Base-by-base conservation (phyloP, 2,113 vertebrate species). In the Alethe castanea region DNA sequence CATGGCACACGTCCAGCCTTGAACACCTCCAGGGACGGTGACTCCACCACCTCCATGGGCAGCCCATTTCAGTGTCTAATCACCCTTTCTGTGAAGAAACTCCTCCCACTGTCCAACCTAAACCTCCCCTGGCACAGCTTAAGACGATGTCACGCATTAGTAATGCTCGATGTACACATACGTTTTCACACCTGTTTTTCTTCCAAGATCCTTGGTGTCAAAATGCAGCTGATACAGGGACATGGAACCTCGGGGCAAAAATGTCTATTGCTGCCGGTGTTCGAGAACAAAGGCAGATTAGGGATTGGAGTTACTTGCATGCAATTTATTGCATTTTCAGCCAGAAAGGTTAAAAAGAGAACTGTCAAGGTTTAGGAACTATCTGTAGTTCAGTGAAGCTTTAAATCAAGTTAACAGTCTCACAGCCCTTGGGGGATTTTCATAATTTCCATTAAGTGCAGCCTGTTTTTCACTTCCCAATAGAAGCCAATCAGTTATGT, bases 361-460 rank as follows among this genome's bases (percentile, higher is more conserved):
- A 64, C 40, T 47, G 81, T 22, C 11, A 12, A 57, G 73, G 72
- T 44, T 94, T 56, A 85, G 73, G 48, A 89, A 60, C 91, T 81
- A 24, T 42, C 53, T 45, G 40, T 57, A 72, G 65, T 33, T 89
- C 61, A 91, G 48, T 35, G 84, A 77, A 73, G 74, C 78, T 89
- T 94, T 92, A 89, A 88, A 92, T 91, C 73, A 92, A 69, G 64
- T 86, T 88, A 86, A 81, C 19, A 26, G 47, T 85, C 84, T 61
- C 38, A 17, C 26, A 69, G 3, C 45, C 81, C 66, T 38, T 45
- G 10, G 35, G 77, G 77, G 45, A 91, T 85, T 92, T 91, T 78
- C 38, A 15, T 85, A 11, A 91, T 94, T 87, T 87, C 62, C 13
- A 14, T 57, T 73, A 87, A 2, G 1, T 15, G 62, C 35, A 42